Evolutionary conservation across 2,113 vertebrate genomes (phyloP).

Genomic region (Lichenostomus cassidix): DNA sequence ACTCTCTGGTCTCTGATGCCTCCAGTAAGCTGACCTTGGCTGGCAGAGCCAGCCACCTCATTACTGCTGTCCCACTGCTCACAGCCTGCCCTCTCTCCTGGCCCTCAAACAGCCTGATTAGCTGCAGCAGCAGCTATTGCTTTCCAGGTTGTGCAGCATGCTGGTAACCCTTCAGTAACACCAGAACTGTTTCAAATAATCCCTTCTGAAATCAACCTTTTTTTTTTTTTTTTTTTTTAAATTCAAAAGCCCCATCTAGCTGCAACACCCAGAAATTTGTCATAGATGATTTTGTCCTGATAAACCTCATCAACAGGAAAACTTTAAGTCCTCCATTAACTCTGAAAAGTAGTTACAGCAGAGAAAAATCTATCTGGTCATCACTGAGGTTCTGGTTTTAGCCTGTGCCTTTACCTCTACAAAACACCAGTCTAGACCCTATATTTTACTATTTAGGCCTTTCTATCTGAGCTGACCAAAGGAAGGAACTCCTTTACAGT

Average conservation of each 20-base stretch:
- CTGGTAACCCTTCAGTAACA: not conserved
- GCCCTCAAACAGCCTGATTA: not conserved
- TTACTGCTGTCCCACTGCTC: slow-evolving; percentile 34
- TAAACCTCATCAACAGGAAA: not conserved
- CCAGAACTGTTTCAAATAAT: not conserved
- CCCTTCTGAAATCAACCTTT: not conserved
- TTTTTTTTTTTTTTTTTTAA: not conserved
- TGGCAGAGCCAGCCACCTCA: not conserved
- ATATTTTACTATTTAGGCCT: not conserved
- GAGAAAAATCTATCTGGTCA: not conserved
- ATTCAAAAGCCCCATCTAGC: not conserved
- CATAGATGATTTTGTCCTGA: not conserved
- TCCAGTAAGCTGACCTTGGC: slow-evolving; percentile 36
- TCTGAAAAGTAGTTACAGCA: not conserved
- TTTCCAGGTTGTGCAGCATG: not conserved
- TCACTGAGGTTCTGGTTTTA: not conserved
- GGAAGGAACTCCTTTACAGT: not conserved
- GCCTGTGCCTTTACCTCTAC: not conserved
- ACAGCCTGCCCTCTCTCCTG: not conserved
- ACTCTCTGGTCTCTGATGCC: slow-evolving; percentile 9
- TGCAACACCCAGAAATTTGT: not conserved
- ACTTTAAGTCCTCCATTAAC: not conserved
- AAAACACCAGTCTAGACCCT: not conserved
- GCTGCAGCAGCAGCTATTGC: not conserved
- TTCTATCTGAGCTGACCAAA: not conserved